Base-by-base conservation (phyloP, 2,888 invertebrate genomes). In the Corythucha ciliata region DNA sequence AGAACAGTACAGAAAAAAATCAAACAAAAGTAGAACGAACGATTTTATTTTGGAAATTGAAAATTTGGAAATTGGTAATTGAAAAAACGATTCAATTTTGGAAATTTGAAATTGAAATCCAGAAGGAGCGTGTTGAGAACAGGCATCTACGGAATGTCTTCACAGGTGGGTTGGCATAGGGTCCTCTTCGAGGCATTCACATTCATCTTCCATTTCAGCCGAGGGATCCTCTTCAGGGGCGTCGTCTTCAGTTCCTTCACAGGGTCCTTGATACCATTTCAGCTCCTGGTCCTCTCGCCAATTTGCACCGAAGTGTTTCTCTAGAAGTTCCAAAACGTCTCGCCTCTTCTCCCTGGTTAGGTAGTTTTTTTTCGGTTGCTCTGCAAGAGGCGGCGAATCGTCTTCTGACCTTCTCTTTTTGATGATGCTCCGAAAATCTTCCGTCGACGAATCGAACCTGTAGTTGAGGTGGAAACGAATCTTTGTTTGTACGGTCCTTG, bases 271-370 rank as follows among this genome's bases (percentile, higher is more conserved):
- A 22, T 37, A 37, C 37, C 37, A 37, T 4, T 5, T 6, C 8
- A 37, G 37, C 8, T 37, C 12, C 12, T 5, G 37, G 7, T 14
- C 7, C 8, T 37, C 16, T 37, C 16, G 7, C 37, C 37, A 37
- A 12, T 37, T 22, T 37, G 7, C 18, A 4, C 37, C 37, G 22
- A 37, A 37, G 22, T 37, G 37, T 12, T 21, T 20, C n/a, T 20
- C n/a, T n/a, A 39, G n/a, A 20, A 39, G 39, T 10, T 39, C 22
- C 12, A 4, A 3, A 24, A 39, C 39, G 20, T 39, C 39, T 39
- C 16, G 12, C 20, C n/a, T 39, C n/a, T 36, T 39, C n/a, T 20
- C 4, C 20, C 24, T n/a, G n/a, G 12, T 20, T 24, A 37, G 16
- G 7, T 20, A 5, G 22, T 4, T 20, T 5, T 20, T 21, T 12